Conservation (phyloP, 2,113 vertebrate genomes). For the Callospermophilus lateralis region DNA sequence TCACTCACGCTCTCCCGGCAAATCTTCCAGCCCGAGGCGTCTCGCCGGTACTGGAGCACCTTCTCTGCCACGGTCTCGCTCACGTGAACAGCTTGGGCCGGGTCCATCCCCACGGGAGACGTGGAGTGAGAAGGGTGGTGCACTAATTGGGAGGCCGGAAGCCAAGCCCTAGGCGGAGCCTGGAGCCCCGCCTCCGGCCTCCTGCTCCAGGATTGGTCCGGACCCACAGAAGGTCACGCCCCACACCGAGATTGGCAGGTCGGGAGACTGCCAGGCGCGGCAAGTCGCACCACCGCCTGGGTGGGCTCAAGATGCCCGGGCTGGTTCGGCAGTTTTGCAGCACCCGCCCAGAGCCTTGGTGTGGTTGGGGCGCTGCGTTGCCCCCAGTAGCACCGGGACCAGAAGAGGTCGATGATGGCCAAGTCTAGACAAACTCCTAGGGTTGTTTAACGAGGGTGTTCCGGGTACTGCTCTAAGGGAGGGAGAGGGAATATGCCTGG, state of each 20-base stretch:
- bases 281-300: rapidly evolving
- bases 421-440: not conserved
- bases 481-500: no score
- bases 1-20: conserved; percentile 91
- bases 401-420: no score
- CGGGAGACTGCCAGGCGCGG: rapidly evolving
- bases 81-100: conserved; percentile 37
- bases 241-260: not conserved
- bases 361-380: no score
- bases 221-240: not conserved
- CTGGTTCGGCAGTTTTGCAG: no score
- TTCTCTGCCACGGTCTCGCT: conserved; percentile 88
- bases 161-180: not conserved
- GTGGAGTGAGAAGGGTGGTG: no score
- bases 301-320: rapidly evolving
- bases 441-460: no score
- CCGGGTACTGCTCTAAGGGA: not conserved
- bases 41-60: conserved; percentile 89
- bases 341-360: not conserved
- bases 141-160: not conserved
- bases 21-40: conserved; percentile 91
- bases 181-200: no score
- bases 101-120: conserved; percentile 11
- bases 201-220: conserved; percentile 16
- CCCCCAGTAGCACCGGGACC: no score